These are phyloP conservation scores for Lytechinus pictus DNA, from an alignment of 35 echinoderm and acorn worm species.

Conservation along the genomic window DNA sequence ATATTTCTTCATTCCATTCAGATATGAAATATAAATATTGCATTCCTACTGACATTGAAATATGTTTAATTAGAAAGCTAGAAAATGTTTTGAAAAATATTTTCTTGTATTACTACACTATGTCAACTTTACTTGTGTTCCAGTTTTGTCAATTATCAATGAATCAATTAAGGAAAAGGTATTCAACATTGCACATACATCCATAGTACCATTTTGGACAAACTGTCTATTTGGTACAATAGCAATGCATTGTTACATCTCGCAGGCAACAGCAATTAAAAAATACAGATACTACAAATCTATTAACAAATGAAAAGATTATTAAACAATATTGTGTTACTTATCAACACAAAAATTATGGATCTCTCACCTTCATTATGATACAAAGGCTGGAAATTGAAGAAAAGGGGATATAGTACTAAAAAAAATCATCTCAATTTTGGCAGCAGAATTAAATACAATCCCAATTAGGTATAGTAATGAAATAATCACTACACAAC, in stretches of 20 bases:
- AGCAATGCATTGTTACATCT: not conserved
- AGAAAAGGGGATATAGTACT: too few species aligned
- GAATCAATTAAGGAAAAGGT: too few species aligned
- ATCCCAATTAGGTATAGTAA: not conserved
- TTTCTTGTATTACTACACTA: too few species aligned
- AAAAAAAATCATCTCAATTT: not conserved
- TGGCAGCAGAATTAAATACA: not conserved
- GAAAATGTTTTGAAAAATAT: too few species aligned
- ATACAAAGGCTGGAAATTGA: too few species aligned
- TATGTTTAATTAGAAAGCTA: too few species aligned
- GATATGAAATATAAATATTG: too few species aligned
- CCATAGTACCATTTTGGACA: not conserved
- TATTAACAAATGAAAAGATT: not conserved
- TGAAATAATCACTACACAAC: not conserved
- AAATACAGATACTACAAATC: not conserved
- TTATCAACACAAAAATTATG: not conserved
- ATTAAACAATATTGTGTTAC: not conserved
- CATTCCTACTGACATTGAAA: too few species aligned
- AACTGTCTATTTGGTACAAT: not conserved
- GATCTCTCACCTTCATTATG: not conserved
- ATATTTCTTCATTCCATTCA: too few species aligned
- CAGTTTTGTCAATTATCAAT: too few species aligned
- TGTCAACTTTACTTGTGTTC: too few species aligned
- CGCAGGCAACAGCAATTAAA: not conserved
- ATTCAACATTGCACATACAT: not conserved